A percentile compares a stretch with the other conserved stretches of the same genome.
Conservation (phyloP, 2,888 invertebrate species). For the Apamea monoglypha region DNA sequence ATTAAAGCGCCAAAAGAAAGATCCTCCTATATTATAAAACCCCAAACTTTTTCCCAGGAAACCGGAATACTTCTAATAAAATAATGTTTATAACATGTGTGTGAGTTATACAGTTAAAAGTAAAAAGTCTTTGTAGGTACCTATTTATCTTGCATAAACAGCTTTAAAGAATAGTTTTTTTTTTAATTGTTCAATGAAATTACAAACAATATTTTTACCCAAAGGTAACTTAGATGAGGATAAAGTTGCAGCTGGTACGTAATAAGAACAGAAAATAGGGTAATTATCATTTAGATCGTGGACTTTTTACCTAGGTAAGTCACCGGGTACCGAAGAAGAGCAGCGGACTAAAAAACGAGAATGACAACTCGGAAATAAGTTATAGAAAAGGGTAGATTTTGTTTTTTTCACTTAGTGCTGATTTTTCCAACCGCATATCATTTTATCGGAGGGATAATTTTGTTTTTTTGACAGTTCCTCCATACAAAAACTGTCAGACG, state of each 20-base stretch:
- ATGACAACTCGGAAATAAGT: not conserved
- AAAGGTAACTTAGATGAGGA: too few relatives aligned
- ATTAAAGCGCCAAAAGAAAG: not conserved
- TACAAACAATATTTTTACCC: not conserved
- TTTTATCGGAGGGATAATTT: too few relatives aligned
- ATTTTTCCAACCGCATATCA: too few relatives aligned
- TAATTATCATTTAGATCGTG: not conserved
- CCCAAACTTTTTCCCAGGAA: not conserved
- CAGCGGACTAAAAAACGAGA: not conserved
- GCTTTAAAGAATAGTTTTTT: not conserved
- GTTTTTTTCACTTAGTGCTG: not conserved
- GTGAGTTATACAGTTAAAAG: not conserved
- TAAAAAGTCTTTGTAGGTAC: not conserved
- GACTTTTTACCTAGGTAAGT: conserved; percentile 4
- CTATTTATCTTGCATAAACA: not conserved
- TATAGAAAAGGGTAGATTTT: not conserved
- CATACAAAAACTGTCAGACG: too few relatives aligned
- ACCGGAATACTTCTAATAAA: not conserved
- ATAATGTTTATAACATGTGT: not conserved
- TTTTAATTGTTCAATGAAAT: not conserved
- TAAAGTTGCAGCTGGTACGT: not conserved
- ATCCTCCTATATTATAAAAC: not conserved
- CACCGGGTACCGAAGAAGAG: not conserved
- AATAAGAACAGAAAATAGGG: conserved; percentile 7
- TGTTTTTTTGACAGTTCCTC: too few relatives aligned